Evolutionary conservation across 2,113 vertebrate species (phyloP), one percentile per base, ranked within the genome.

Genomic region (Shinisaurus crocodilurus): DNA sequence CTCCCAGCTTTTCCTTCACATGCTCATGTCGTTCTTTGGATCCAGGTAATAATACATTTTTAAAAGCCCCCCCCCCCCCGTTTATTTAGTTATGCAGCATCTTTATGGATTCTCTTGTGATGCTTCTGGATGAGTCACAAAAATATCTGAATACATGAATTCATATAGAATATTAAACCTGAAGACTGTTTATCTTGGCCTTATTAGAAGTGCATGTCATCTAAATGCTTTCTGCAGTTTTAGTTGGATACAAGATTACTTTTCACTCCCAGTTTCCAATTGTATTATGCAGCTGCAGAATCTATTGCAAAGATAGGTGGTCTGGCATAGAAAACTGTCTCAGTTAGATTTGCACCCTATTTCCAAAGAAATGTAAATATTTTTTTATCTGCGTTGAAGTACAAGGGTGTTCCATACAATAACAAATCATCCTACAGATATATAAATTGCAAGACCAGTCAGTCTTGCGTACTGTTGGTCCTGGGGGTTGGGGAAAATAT

Each of bases 361-460:
- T 83, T 89, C n/a, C 50, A 89, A 43, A 75, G 10, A 72, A 60
- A 74, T 89, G 16, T 65, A 79, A 88, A 88, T 72, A 79, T 70
- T 43, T 70, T 43, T 89, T 43, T 89, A 60, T 34, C 37, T 77
- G 67, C 76, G 34, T 87, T 85, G 89, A 83, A 90, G 72, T 37
- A 45, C 0, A 23, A 65, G 60, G 10, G 8, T 85, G 3, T 88
- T 70, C 45, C 12, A 0, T 63, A 0, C 72, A 76, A 83, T 84
- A 86, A 86, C 88, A 88, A 48, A 88, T 69, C 13, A 50, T 67
- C 15, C 12, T 86, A 45, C 1, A 12, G 25, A 76, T 20, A 72
- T 75, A 6, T 75, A 10, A 15, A 79, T 83, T 85, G 76, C 43
- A 4, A n/a, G 32, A 48, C 5, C 75, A 86, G 34, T 76, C 37